Percentiles rank a stretch among this genome's conserved stretches.
Evolutionary conservation across 1,140 invertebrate genomes (phyloP).

Genomic region (Rhizoglyphus robini): DNA sequence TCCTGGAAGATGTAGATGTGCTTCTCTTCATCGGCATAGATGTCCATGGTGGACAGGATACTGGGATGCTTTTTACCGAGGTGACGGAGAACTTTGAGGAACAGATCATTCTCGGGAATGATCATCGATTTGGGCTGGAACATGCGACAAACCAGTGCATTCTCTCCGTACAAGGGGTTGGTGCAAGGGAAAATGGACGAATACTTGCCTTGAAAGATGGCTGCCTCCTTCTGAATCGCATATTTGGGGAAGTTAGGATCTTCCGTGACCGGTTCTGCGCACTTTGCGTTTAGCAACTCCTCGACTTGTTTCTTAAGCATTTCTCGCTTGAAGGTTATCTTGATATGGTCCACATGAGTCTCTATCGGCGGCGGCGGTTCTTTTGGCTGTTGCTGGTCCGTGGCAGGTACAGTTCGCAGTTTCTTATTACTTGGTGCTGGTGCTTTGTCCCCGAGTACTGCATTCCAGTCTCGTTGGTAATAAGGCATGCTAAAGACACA

Average conservation of each 20-base stretch:
- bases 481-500: no score
- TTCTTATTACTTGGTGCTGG: background rate
- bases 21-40: background rate
- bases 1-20: slow-evolving; percentile 8
- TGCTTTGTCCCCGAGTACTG: background rate
- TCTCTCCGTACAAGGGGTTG: background rate
- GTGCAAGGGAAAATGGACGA: background rate
- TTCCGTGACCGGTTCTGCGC: background rate
- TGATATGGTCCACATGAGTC: background rate
- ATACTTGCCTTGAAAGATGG: background rate
- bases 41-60: slow-evolving; percentile 6
- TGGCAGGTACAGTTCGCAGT: background rate
- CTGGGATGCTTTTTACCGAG: background rate
- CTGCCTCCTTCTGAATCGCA: background rate
- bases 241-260: background rate
- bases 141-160: background rate
- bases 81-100: background rate
- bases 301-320: background rate
- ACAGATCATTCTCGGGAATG: background rate
- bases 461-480: background rate
- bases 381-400: background rate
- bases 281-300: background rate
- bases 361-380: background rate
- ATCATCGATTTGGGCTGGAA: background rate
- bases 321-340: background rate